A percentile compares a stretch with the other conserved stretches of the same genome.
phyloP scores from a whole-genome alignment of 2,888 invertebrate genomes.

The Nectonema munidae region DNA sequence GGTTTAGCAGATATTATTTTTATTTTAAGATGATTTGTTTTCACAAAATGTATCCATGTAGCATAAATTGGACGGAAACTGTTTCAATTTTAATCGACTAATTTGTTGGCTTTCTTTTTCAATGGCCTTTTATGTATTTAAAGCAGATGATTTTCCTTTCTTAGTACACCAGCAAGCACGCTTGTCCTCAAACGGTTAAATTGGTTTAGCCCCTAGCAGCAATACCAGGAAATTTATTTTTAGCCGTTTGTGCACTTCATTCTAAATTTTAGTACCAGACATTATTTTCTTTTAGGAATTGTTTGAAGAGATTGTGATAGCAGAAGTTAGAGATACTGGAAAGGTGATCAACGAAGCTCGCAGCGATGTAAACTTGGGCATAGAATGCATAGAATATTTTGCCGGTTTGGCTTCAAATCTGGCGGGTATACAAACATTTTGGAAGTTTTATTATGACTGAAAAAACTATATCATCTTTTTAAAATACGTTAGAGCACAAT shows the following conservation, averaged over 20 bases:
- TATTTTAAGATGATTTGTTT: too few relatives aligned
- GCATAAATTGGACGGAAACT: too few relatives aligned
- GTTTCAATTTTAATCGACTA: too few relatives aligned
- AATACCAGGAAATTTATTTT: too few relatives aligned
- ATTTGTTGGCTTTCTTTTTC: too few relatives aligned
- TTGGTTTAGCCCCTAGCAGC: too few relatives aligned
- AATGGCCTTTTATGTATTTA: too few relatives aligned
- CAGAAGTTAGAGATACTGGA: constrained; percentile 27
- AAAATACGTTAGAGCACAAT: not conserved
- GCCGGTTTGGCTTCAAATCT: constrained; percentile 25
- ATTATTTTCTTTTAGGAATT: constrained; percentile 20
- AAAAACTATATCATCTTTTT: constrained; percentile 6
- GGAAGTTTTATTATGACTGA: not conserved
- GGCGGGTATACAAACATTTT: constrained; percentile 10
- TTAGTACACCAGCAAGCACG: too few relatives aligned
- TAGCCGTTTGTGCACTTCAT: not conserved
- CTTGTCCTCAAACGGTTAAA: too few relatives aligned
- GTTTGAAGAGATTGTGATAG: constrained; percentile 22
- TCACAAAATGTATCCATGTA: too few relatives aligned
- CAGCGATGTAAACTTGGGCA: constrained; percentile 28
- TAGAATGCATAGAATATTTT: constrained; percentile 28
- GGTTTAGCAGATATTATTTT: too few relatives aligned
- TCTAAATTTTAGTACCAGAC: not conserved
- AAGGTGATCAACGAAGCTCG: constrained; percentile 30
- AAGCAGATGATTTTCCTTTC: too few relatives aligned